A percentile compares a stretch with the other conserved stretches of the same genome.
Evolutionary conservation across 2,113 vertebrate species (phyloP).

Genomic region (Crotalus horridus): DNA sequence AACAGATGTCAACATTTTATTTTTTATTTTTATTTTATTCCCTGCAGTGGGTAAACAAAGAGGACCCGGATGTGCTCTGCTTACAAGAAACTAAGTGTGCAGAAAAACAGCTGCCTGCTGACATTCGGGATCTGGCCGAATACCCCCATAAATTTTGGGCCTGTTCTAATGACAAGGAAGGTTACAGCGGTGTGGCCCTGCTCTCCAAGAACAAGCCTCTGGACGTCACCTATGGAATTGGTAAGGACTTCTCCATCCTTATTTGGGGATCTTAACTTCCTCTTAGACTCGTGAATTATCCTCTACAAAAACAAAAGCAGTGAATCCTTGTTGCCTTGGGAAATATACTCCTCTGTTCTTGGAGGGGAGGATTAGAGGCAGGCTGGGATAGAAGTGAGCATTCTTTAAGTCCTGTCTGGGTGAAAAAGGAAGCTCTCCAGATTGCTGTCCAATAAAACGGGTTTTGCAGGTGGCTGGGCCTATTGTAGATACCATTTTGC

Average conservation of each 20-base stretch:
- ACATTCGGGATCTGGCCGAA: slow-evolving; percentile 79
- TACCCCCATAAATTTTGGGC: slow-evolving; percentile 88
- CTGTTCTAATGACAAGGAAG: slow-evolving; percentile 78
- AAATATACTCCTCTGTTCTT: not conserved
- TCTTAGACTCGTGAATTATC: not conserved
- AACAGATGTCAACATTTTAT: not conserved
- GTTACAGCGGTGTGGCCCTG: slow-evolving; percentile 87
- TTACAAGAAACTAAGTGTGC: slow-evolving; percentile 90
- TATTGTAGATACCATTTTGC: not conserved
- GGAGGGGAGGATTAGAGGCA: not conserved
- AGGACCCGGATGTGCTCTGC: slow-evolving; percentile 84
- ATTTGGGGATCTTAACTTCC: not conserved
- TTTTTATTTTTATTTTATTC: not conserved
- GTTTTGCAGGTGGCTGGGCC: not conserved
- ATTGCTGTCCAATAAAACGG: not conserved
- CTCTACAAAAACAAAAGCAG: not conserved
- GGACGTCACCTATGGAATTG: slow-evolving; percentile 85
- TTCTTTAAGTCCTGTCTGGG: not conserved
- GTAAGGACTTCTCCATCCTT: slow-evolving; percentile 60
- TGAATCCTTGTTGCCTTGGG: not conserved
- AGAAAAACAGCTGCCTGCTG: slow-evolving; percentile 77
- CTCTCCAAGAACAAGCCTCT: slow-evolving; percentile 83
- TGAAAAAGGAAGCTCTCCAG: not conserved
- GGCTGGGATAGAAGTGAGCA: not conserved
- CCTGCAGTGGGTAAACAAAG: slow-evolving; percentile 83